Evolutionary conservation across 1,140 invertebrate species (phyloP).

Genomic region (Hylaeus anthracinus): DNA sequence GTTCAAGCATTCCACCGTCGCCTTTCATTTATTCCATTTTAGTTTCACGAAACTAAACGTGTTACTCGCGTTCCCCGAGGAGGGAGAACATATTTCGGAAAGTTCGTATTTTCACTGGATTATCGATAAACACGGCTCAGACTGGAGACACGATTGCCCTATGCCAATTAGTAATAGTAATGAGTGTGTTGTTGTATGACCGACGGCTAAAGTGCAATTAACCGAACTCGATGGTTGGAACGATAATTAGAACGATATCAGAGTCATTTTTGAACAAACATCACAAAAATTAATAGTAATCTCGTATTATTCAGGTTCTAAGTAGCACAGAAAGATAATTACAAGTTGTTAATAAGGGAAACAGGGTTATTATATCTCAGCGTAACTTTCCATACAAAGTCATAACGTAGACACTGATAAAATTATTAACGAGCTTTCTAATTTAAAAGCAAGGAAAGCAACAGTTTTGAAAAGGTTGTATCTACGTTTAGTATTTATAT

Average conservation of each 20-base stretch:
- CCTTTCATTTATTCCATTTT: conserved; percentile 22
- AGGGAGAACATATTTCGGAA: conserved; percentile 3
- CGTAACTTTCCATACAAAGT: too few relatives aligned
- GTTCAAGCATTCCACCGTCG: conserved; percentile 21
- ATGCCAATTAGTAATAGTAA: not conserved
- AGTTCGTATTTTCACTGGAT: conserved; percentile 5
- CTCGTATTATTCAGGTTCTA: too few relatives aligned
- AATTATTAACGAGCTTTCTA: too few relatives aligned
- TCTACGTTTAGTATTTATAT: too few relatives aligned
- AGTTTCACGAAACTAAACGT: conserved; percentile 16
- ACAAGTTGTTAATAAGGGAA: too few relatives aligned
- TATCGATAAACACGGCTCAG: not conserved
- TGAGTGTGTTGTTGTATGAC: not conserved
- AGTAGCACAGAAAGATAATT: too few relatives aligned
- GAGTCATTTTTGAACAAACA: not conserved
- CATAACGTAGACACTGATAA: too few relatives aligned
- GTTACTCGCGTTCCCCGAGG: not conserved
- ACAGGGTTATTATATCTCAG: too few relatives aligned
- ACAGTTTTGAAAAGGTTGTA: too few relatives aligned
- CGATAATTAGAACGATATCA: conserved; percentile 13
- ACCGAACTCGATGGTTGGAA: not conserved
- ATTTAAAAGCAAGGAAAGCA: too few relatives aligned
- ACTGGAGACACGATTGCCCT: not conserved
- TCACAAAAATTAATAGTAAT: too few relatives aligned
- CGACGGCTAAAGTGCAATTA: conserved; percentile 16